A percentile compares a stretch with the other conserved stretches of the same genome.
These are phyloP conservation scores for Coremacera marginata DNA, from an alignment of 2,888 invertebrate species.

Conservation along the genomic window DNA sequence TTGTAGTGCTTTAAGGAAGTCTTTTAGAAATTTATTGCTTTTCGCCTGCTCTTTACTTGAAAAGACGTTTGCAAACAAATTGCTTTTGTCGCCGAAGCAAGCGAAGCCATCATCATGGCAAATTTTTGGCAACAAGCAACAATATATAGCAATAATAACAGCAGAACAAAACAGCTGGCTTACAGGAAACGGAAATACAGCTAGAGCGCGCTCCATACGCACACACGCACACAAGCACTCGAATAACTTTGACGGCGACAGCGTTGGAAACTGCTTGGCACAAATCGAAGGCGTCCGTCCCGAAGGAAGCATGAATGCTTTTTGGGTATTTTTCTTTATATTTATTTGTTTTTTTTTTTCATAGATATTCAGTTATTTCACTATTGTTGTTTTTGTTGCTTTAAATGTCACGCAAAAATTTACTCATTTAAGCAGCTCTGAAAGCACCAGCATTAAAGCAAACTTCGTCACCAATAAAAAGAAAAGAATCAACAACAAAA, in stretches of 20 bases:
- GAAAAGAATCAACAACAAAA: background rate
- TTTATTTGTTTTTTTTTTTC: background rate
- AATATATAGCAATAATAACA: background rate
- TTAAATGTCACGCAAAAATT: constrained; percentile 11
- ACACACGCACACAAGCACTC: background rate
- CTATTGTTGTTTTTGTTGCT: background rate
- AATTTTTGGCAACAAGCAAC: background rate
- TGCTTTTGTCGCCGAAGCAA: constrained; percentile 14
- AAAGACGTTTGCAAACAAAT: constrained; percentile 20
- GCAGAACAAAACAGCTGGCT: constrained; percentile 39
- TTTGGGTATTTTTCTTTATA: too few species aligned
- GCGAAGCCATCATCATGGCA: background rate
- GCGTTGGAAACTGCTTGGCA: background rate
- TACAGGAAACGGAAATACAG: constrained; percentile 25
- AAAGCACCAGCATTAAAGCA: background rate
- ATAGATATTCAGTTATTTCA: background rate
- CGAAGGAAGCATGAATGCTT: constrained; percentile 1
- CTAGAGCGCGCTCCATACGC: background rate
- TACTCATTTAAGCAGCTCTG: background rate
- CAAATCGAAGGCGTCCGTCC: constrained; percentile 6
- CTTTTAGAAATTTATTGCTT: constrained; percentile 24
- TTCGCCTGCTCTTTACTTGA: background rate
- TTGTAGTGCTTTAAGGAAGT: constrained; percentile 20
- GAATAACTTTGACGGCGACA: background rate
- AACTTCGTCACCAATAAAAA: background rate